A percentile compares a stretch with the other conserved stretches of the same genome.
phyloP scores from a whole-genome alignment of 2,888 invertebrate species.

The Eustalomyia histrio region DNA sequence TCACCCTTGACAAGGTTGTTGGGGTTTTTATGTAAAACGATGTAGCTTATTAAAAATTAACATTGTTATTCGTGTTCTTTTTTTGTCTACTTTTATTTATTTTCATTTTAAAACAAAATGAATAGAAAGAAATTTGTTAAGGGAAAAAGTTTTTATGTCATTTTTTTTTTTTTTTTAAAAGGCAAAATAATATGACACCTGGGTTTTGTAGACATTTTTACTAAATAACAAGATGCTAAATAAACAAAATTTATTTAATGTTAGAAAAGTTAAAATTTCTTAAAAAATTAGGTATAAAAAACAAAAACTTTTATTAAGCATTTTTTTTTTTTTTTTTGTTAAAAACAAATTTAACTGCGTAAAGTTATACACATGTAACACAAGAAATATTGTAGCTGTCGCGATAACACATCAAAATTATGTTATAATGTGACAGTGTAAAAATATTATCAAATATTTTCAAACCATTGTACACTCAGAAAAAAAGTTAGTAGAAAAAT shows the following conservation, averaged over 20 bases:
- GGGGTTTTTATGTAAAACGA: slow-evolving; percentile 14
- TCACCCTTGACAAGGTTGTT: slow-evolving; percentile 1
- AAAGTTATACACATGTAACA: background rate
- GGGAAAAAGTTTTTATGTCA: background rate
- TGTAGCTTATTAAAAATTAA: slow-evolving; percentile 35
- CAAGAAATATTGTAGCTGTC: background rate
- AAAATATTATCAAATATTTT: background rate
- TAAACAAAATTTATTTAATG: background rate
- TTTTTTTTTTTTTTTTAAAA: no score
- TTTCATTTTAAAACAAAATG: background rate
- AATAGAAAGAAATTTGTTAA: background rate
- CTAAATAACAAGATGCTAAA: background rate
- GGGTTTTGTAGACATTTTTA: slow-evolving; percentile 19
- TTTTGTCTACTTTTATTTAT: background rate
- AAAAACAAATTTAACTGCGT: background rate
- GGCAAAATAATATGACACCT: slow-evolving; percentile 13
- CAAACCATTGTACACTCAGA: no score
- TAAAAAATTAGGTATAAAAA: background rate
- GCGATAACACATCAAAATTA: background rate
- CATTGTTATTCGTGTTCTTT: slow-evolving; percentile 19
- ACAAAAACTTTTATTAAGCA: background rate
- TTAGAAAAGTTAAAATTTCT: background rate
- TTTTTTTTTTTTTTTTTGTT: no score
- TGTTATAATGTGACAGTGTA: background rate
- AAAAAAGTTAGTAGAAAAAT: no score